Evolutionary conservation across 2,888 invertebrate species (phyloP), one percentile per base, ranked within the genome.

Genomic region (Noctua comes): DNA sequence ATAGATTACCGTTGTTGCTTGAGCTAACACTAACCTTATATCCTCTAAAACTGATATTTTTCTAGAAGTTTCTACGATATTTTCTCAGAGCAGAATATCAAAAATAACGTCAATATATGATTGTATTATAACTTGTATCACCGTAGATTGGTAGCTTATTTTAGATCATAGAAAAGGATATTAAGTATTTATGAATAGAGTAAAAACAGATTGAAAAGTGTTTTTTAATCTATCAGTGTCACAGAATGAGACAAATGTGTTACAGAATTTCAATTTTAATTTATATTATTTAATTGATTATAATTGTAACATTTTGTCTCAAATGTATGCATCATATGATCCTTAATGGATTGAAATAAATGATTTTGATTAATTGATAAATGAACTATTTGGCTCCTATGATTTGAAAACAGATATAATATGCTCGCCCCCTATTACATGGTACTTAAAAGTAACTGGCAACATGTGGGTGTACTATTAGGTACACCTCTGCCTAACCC

Each of bases 21-120:
- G 16, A 71, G 16, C 48, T 65, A 72, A 57, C 51, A 82, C 51
- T 73, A 40, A 82, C 68, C 62, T 68, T 51, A 68, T 65, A 68
- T 48, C 57, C 27, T 51, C 0, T 59, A 68, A 48, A 68, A 31
- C 27, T 18, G 16, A 73, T 71, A 77, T 74, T 82, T 77, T 74
- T 82, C 62, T 68, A 74, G 43, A 78, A 82, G 21, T 74, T 82
- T 82, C 51, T 16, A 59, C 54, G 36, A 71, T 46, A 82, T 82
- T 82, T 68, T 72, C 70, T 68, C 48, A 16, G 24, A 59, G 43
- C 24, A 73, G 16, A 59, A 74, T 77, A 77, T 82, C 71, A 16
- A 43, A 31, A 73, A 57, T 64, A 68, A 74, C 71, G 62, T 74
- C 68, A 43, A 71, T 71, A 68, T 72, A 48, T 73, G 46, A 73